phyloP scores from a whole-genome alignment of 2,113 vertebrate genomes.

The Helogale parvula region DNA sequence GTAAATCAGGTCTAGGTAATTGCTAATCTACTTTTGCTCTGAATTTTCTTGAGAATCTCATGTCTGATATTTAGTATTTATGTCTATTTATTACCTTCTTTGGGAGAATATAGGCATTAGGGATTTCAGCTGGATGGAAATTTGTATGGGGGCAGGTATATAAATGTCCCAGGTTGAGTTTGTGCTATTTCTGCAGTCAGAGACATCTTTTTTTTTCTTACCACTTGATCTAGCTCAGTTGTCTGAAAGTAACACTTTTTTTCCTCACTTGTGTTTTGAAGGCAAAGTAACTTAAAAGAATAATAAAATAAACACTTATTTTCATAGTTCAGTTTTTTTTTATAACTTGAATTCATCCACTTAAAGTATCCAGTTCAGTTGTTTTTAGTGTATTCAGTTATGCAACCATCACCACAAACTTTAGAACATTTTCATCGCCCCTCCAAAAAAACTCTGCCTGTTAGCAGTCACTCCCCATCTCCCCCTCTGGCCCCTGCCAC shows the following conservation, averaged over 20 bases:
- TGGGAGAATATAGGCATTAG: background rate
- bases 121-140: background rate
- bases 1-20: background rate
- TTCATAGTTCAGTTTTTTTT: constrained; percentile 18
- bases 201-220: background rate
- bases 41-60: background rate
- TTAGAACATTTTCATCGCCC: background rate
- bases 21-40: background rate
- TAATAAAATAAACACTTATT: background rate
- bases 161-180: background rate
- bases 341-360: background rate
- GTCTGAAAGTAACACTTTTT: background rate
- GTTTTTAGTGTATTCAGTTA: background rate
- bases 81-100: background rate
- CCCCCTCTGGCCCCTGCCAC: background rate
- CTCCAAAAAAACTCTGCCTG: background rate
- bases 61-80: constrained; percentile 4
- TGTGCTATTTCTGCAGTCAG: background rate
- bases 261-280: background rate
- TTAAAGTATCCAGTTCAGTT: background rate
- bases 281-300: background rate
- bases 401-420: background rate
- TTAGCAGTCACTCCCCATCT: background rate
- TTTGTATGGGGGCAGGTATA: background rate
- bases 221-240: background rate